Conservation (phyloP, 2,113 vertebrate species). For the Dolichotis patagonum region DNA sequence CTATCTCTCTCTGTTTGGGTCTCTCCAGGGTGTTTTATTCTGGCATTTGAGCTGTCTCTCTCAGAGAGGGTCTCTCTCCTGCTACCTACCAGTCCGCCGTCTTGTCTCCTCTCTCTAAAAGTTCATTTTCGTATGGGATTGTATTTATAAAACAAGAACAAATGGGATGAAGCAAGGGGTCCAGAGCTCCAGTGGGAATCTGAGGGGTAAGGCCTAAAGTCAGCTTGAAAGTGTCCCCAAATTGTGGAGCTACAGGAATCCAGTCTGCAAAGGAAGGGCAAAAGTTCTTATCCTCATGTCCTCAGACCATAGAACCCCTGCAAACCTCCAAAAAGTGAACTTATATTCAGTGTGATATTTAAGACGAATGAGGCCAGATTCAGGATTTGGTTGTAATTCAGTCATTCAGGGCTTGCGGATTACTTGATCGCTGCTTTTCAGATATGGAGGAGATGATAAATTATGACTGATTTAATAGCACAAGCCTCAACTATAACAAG, state of each 20-base stretch:
- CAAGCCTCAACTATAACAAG: not conserved
- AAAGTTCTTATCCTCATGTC: not conserved
- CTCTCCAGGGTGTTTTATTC: too few species aligned
- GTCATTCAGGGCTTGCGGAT: not conserved
- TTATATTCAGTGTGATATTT: not conserved
- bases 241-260: not conserved
- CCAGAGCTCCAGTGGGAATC: not conserved
- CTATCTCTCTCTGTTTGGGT: too few species aligned
- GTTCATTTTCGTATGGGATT: too few species aligned
- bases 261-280: not conserved
- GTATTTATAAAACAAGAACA: not conserved
- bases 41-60: too few species aligned
- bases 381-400: not conserved
- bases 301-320: not conserved
- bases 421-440: not conserved
- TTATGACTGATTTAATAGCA: not conserved
- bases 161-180: not conserved
- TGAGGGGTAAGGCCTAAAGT: not conserved
- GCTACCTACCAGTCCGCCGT: too few species aligned
- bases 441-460: not conserved
- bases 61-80: too few species aligned
- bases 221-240: not conserved
- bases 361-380: not conserved
- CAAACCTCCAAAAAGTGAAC: not conserved
- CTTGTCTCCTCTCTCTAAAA: too few species aligned